Base-by-base conservation (phyloP, 2,113 vertebrate species). In the Typhlomys cinereus region DNA sequence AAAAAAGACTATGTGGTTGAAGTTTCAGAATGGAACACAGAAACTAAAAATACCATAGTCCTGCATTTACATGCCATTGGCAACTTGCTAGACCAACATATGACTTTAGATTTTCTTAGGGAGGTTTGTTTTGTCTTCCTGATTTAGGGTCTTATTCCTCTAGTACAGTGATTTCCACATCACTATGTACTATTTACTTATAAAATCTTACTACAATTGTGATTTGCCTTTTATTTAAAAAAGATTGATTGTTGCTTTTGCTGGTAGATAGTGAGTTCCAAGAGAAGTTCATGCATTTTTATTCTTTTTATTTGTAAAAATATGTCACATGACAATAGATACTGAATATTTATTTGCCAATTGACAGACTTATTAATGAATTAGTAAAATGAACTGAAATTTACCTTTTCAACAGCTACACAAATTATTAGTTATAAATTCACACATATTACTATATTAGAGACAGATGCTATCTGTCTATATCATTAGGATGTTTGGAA, bases 381-480 rank as follows among this genome's bases (percentile, higher is more conserved):
- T 44, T 82, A 34, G 31, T 88, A 34, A 74, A 34, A 41, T 82
- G 9, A 18, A 2, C 20, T 80, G 1, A 94, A 41, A n/a, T 62
- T 91, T 59, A 54, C 13, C 12, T 69, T 88, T 61, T n/a, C 7
- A 81, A 15, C 36, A 39, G 5, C 41, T 25, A 0, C 23, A 81
- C 39, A 41, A 95, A 93, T 70, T 80, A 85, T 61, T 74, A 81
- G 1, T 64, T 89, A 52, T n/a, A 78, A 52, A 66, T 10, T 20
- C 7, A 59, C 27, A 75, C 25, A 67, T n/a, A 29, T 39, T 7
- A 61, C 5, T 74, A 31, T 64, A 69, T n/a, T 92, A 31, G 70
- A 76, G 46, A 88, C 71, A 48, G 7, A 57, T 36, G 67, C 82
- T 76, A 62, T 78, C 48, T n/a, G n/a, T n/a, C 27, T 17, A 80